Evolutionary conservation across 2,888 invertebrate species (phyloP).

Genomic region (Serripes groenlandicus): DNA sequence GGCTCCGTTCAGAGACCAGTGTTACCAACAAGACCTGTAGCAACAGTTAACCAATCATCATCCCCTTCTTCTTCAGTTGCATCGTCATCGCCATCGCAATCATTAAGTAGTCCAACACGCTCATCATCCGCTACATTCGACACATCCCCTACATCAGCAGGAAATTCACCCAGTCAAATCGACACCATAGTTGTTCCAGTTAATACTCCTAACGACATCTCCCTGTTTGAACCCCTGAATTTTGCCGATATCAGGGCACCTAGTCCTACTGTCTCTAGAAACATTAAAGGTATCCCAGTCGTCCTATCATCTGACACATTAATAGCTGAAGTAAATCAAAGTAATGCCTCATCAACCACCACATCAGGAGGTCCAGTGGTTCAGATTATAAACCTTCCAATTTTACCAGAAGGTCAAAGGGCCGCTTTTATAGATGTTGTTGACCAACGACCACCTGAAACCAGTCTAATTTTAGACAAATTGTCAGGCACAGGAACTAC

Average conservation of each 20-base stretch:
- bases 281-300: background rate
- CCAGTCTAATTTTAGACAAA: background rate
- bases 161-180: slow-evolving; percentile 15
- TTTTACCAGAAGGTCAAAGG: slow-evolving; percentile 56
- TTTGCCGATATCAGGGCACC: slow-evolving; percentile 12
- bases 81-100: background rate
- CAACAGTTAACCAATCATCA: background rate
- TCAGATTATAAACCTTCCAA: slow-evolving; percentile 53
- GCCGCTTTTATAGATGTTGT: slow-evolving; percentile 52
- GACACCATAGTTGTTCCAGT: slow-evolving; percentile 2
- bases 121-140: background rate
- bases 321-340: background rate
- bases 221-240: background rate
- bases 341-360: background rate
- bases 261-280: background rate
- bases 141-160: background rate
- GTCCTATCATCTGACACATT: background rate
- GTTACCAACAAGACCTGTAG: slow-evolving; percentile 1
- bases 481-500: background rate
- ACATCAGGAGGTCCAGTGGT: slow-evolving; percentile 25
- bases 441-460: background rate
- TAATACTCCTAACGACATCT: background rate
- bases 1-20: background rate
- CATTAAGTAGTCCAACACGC: background rate
- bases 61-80: background rate